Evolutionary conservation across 2,888 invertebrate species (phyloP).

Genomic region (Melangyna quadrimaculata): DNA sequence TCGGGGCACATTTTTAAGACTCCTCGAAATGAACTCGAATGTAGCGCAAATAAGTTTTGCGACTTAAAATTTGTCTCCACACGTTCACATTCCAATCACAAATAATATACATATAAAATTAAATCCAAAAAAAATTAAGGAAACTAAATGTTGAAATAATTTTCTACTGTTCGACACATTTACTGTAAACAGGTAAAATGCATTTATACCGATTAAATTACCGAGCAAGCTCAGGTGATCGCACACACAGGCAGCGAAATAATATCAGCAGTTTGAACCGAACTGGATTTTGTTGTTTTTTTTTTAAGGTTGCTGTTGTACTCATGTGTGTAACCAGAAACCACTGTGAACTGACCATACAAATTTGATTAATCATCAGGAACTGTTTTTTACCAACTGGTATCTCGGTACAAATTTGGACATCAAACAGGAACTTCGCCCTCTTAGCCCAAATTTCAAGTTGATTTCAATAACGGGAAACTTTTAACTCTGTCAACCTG

Average conservation of each 20-base stretch:
- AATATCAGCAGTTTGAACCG: background rate
- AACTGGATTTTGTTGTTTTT: conserved; percentile 37
- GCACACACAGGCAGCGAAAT: background rate
- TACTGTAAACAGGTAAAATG: conserved; percentile 68
- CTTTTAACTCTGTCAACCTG: background rate
- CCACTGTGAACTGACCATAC: conserved; percentile 43
- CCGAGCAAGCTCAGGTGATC: conserved; percentile 34
- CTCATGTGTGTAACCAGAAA: conserved; percentile 60
- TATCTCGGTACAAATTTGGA: conserved; percentile 34
- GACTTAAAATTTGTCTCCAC: conserved; percentile 49
- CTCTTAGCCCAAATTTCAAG: conserved; percentile 58
- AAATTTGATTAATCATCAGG: conserved; percentile 68
- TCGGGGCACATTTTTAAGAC: conserved; percentile 19
- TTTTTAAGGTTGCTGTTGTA: conserved; percentile 22
- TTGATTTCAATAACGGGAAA: conserved; percentile 4
- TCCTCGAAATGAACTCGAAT: background rate
- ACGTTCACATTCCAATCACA: conserved; percentile 58
- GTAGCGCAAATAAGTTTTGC: conserved; percentile 5
- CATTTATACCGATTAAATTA: conserved; percentile 66
- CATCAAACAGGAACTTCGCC: conserved; percentile 55
- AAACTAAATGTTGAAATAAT: conserved; percentile 50
- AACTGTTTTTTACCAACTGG: conserved; percentile 46
- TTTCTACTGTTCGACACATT: conserved; percentile 63
- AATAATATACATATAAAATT: background rate
- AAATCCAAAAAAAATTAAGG: background rate